Evolutionary conservation across 2,888 invertebrate genomes (phyloP).

Genomic region (Drosophila melanocephala): DNA sequence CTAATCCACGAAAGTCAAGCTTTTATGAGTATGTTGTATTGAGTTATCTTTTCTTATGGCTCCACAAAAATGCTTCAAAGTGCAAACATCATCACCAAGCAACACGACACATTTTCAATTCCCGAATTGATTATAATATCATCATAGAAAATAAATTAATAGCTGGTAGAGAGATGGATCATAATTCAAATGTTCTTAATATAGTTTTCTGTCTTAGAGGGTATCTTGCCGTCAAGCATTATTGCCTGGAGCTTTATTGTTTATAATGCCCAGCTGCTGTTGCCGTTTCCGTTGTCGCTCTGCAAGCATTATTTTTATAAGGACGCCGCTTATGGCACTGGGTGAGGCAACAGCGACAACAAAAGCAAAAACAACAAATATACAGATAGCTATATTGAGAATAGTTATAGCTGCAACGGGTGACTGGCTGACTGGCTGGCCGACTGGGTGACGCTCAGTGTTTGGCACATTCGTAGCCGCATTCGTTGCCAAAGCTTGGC

Average conservation of each 20-base stretch:
- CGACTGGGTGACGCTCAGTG: conserved; percentile 21
- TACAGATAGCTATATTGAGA: conserved; percentile 23
- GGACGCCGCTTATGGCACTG: conserved; percentile 72
- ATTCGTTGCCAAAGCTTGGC: conserved; percentile 67
- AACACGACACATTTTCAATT: not conserved
- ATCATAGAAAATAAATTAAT: not conserved
- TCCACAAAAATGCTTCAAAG: not conserved
- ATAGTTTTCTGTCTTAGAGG: not conserved
- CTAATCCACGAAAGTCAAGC: not conserved
- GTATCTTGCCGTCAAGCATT: conserved; percentile 6
- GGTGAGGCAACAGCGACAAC: conserved; percentile 36
- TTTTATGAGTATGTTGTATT: not conserved
- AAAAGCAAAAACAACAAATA: conserved; percentile 15
- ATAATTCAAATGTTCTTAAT: too few relatives aligned
- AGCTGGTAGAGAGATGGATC: not conserved
- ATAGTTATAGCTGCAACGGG: conserved; percentile 65
- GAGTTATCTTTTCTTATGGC: not conserved
- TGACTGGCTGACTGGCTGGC: conserved; percentile 43
- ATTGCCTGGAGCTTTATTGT: conserved; percentile 25
- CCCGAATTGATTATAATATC: not conserved
- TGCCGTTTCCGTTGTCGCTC: conserved; percentile 46
- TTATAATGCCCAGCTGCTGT: conserved; percentile 43
- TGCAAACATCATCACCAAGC: not conserved
- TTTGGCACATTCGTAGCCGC: conserved; percentile 40
- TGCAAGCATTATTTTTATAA: conserved; percentile 61